Evolutionary conservation across 2,797 vertebrate species (phyloP).

Genomic region (Periparus ater): DNA sequence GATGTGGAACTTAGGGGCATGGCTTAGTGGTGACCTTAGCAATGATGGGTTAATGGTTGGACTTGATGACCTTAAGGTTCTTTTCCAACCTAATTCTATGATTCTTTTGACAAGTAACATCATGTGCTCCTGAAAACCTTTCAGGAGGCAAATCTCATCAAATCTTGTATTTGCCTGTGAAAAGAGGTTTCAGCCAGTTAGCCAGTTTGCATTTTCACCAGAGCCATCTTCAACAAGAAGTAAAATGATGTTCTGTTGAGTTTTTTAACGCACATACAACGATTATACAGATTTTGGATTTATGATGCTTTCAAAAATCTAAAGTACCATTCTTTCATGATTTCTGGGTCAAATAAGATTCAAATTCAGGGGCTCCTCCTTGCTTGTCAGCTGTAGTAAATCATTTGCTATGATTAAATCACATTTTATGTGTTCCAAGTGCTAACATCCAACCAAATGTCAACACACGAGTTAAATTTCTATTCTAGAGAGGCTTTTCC

Average conservation of each 20-base stretch:
- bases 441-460: not conserved
- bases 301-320: not conserved
- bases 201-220: not conserved
- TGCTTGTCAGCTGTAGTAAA: not conserved
- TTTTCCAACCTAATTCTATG: not conserved
- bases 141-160: not conserved
- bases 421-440: not conserved
- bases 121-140: not conserved
- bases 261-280: not conserved
- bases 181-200: not conserved
- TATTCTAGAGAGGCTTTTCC: not conserved
- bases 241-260: not conserved
- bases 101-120: not conserved
- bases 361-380: not conserved
- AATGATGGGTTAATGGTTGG: no score
- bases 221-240: not conserved
- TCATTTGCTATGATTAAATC: accelerated
- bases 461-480: not conserved
- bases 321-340: not conserved
- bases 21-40: not conserved
- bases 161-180: not conserved
- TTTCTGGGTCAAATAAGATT: not conserved
- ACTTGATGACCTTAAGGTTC: not conserved
- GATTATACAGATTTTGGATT: not conserved
- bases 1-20: not conserved